phyloP scores from a whole-genome alignment of 2,113 vertebrate genomes.

The Tamias sibiricus region DNA sequence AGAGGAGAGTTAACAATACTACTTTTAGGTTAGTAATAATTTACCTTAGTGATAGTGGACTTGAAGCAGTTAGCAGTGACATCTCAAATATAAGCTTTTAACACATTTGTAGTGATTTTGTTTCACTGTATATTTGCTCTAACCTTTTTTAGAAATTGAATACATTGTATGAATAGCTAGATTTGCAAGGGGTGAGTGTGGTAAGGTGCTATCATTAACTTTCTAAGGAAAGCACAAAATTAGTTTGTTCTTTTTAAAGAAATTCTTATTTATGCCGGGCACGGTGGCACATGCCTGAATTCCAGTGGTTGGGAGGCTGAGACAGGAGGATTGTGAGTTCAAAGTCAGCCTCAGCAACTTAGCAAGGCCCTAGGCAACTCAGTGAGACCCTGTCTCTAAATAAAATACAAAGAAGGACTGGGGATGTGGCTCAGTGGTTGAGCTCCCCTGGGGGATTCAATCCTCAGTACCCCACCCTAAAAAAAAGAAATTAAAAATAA shows the following conservation, averaged over 20 bases:
- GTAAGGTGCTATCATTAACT: slow-evolving; percentile 3
- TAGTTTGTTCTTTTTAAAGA: slow-evolving; percentile 41
- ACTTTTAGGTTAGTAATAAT: slow-evolving; percentile 13
- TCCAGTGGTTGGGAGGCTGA: too few species aligned
- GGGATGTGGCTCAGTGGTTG: too few species aligned
- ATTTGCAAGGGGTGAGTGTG: background rate
- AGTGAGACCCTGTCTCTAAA: too few species aligned
- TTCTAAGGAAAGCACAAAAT: slow-evolving; percentile 47
- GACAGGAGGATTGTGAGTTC: too few species aligned
- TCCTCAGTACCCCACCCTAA: too few species aligned
- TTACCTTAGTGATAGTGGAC: slow-evolving; percentile 37
- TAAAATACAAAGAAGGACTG: too few species aligned
- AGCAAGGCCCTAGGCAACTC: too few species aligned
- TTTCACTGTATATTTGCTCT: slow-evolving; percentile 42
- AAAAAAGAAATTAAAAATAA: too few species aligned
- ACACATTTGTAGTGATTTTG: slow-evolving; percentile 35
- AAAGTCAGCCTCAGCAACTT: too few species aligned
- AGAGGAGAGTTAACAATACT: background rate
- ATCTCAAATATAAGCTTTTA: slow-evolving; percentile 55
- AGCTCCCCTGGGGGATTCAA: too few species aligned
- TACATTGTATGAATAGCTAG: background rate
- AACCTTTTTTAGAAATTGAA: slow-evolving; percentile 40
- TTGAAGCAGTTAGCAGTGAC: slow-evolving; percentile 50
- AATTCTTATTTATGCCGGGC: background rate
- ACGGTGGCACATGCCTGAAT: too few species aligned